These are phyloP conservation scores for Drosophila eohydei DNA, from an alignment of 2,888 invertebrate genomes.

Conservation along the genomic window DNA sequence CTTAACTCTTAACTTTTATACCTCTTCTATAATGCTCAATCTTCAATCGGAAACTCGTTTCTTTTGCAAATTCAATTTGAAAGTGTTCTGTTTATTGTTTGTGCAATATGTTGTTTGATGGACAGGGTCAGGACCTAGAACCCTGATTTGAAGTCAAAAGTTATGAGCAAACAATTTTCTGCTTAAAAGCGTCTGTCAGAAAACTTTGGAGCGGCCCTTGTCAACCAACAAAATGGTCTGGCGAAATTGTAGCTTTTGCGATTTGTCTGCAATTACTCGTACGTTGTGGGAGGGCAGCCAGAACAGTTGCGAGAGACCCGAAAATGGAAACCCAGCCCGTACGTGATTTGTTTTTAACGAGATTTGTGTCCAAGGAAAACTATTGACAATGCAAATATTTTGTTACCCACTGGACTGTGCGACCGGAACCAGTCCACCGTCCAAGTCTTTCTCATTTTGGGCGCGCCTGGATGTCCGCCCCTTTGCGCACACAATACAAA, in stretches of 20 bases:
- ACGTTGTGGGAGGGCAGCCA: constrained; percentile 17
- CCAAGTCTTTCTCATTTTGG: constrained; percentile 53
- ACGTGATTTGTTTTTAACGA: constrained; percentile 80
- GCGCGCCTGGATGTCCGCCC: constrained; percentile 32
- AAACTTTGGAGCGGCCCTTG: constrained; percentile 71
- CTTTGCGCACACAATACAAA: constrained; percentile 49
- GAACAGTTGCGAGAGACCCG: constrained; percentile 47
- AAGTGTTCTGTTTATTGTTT: constrained; percentile 9
- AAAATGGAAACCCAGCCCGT: constrained; percentile 33
- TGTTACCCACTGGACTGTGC: constrained; percentile 49
- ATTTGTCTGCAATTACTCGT: constrained; percentile 73
- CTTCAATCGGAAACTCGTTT: not conserved
- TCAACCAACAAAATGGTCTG: constrained; percentile 52
- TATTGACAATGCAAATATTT: constrained; percentile 81
- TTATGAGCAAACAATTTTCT: constrained; percentile 80
- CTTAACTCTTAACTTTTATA: not conserved
- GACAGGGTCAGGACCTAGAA: constrained; percentile 17
- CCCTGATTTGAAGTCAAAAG: constrained; percentile 55
- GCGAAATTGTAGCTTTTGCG: constrained; percentile 49
- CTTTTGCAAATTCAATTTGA: constrained; percentile 1
- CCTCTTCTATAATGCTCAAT: too few species aligned
- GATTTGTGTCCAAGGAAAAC: constrained; percentile 56
- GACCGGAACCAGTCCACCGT: constrained; percentile 16
- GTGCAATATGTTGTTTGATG: constrained; percentile 16
- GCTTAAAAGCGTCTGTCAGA: constrained; percentile 80